Percentiles rank a stretch among this genome's conserved stretches.
Conservation (phyloP, 2,888 invertebrate species). For the Morinoia aosen region DNA sequence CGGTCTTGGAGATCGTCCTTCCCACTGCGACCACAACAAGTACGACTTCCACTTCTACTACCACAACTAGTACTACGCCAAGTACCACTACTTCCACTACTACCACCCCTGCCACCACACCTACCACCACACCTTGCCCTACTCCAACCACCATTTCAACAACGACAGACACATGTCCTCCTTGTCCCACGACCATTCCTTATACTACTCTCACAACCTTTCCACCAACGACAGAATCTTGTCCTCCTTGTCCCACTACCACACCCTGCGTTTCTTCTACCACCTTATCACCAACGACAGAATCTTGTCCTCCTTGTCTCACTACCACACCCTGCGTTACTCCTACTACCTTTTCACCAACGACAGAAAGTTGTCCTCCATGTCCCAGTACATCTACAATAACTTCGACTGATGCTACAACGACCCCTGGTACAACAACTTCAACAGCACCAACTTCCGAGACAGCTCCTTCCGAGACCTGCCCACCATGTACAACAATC, state of each 20-base stretch:
- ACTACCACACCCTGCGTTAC: neutral
- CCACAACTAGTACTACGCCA: neutral
- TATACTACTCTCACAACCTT: neutral
- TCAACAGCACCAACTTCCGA: neutral
- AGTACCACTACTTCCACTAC: neutral
- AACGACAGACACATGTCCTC: neutral
- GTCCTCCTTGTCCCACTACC: constrained; percentile 8
- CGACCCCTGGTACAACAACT: neutral
- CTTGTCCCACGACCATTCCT: neutral
- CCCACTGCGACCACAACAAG: neutral
- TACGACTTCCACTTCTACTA: neutral
- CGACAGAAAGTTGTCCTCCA: constrained; percentile 15
- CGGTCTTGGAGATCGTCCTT: constrained; percentile 26
- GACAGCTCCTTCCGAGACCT: neutral
- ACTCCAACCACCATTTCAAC: neutral
- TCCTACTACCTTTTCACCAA: neutral
- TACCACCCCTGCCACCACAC: neutral
- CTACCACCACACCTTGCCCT: constrained; percentile 34
- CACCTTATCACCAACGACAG: neutral
- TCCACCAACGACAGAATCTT: neutral
- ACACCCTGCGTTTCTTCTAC: neutral
- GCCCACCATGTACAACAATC: constrained; percentile 22
- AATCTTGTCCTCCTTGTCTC: neutral
- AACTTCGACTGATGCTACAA: neutral
- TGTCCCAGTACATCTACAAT: neutral